Evolutionary conservation across 2,113 vertebrate species (phyloP), one percentile per base, ranked within the genome.

Genomic region (Vombatus ursinus): DNA sequence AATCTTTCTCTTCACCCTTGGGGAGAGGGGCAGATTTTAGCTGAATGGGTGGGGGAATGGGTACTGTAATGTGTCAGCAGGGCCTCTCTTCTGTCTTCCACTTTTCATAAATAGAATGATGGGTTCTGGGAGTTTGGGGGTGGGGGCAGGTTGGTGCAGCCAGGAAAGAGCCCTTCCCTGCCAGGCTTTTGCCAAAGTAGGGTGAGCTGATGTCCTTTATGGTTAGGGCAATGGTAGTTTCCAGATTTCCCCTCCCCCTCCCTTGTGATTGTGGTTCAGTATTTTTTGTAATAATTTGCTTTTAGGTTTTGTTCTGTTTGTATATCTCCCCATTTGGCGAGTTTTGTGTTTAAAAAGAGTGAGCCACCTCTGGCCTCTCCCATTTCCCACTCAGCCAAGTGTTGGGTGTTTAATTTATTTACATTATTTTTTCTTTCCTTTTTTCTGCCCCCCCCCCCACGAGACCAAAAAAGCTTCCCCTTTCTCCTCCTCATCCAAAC

Each of bases 361-460:
- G 92, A 96, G 92, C 97, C 97, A 89, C 89, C 91, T 97, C 96
- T 61, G 95, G 61, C 93, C 92, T 49, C 3, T 49, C 84, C 37
- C 91, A 28, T 93, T 96, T 19, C 93, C 96, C 89, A 96, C 91
- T 96, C 44, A 47, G 48, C 95, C 94, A 94, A 89, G 96, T 95
- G 91, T 94, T 96, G 98, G 97, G 96, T 97, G 94, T 97, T 98
- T 99, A 98, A 99, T 98, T 99, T 99, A 98, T 98, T 98, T 98
- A 97, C 95, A 89, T 97, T 96, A 91, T 96, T 95, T 95, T 95
- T 31, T n/a, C 68, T 77, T 44, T 77, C 37, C 16, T 77, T 77
- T 77, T 77, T 77, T 77, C 37, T 77, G 37, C 23, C 23, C 52
- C 52, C 52, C 52, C 52, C 14, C 23, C 24, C n/a, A 96, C 97